These are phyloP conservation scores for Polydrusus cervinus DNA, from an alignment of 2,888 invertebrate species.

Conservation along the genomic window DNA sequence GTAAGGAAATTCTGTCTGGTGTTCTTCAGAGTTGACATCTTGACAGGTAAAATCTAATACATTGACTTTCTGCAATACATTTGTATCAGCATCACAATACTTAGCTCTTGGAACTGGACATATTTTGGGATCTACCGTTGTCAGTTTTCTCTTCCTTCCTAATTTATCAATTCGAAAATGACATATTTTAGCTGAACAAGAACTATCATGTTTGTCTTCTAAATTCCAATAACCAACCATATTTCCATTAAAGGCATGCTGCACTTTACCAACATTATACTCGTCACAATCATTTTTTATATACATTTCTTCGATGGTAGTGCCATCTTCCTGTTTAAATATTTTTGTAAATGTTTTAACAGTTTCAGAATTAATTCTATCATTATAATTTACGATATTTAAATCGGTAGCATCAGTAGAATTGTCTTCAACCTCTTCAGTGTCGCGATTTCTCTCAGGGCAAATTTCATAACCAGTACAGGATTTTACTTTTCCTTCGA, in stretches of 20 bases:
- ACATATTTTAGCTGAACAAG: not conserved
- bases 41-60: not conserved
- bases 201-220: not conserved
- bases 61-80: not conserved
- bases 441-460: not conserved
- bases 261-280: not conserved
- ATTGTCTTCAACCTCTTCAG: no score
- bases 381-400: no score
- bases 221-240: not conserved
- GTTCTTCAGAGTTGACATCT: not conserved
- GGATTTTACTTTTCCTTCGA: not conserved
- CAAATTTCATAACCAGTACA: not conserved
- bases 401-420: no score
- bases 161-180: not conserved
- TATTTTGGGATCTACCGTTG: not conserved
- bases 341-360: no score
- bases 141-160: not conserved
- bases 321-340: constrained; percentile 1
- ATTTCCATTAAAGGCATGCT: no score
- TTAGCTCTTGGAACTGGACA: not conserved
- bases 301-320: not conserved
- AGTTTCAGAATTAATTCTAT: no score
- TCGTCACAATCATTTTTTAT: not conserved
- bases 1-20: not conserved
- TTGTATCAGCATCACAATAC: not conserved